Evolutionary conservation across 2,888 invertebrate species (phyloP).

Genomic region (Pristionchus maxplancki): DNA sequence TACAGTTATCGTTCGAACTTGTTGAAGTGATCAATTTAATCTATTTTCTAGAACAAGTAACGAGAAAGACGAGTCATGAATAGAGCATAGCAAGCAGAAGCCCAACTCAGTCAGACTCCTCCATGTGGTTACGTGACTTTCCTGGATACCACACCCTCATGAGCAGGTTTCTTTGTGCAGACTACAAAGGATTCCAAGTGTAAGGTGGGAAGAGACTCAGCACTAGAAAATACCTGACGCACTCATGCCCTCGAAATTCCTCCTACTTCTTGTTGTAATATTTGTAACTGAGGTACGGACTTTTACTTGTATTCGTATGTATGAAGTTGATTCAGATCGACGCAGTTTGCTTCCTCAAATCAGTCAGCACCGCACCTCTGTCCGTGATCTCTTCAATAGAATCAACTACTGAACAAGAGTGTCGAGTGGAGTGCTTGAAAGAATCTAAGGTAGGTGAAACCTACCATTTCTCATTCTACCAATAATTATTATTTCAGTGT

Average conservation of each 20-base stretch:
- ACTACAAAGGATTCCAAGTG: neutral
- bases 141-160: neutral
- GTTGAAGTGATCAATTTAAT: neutral
- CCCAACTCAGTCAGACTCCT: neutral
- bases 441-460: neutral
- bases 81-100: neutral
- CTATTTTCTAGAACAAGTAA: neutral
- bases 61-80: neutral
- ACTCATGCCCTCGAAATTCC: neutral
- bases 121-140: neutral
- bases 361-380: neutral
- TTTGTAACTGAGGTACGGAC: neutral
- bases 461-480: no score
- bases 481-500: no score
- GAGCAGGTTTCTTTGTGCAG: neutral
- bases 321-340: neutral
- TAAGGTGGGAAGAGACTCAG: neutral
- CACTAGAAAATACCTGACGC: neutral
- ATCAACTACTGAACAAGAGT: neutral
- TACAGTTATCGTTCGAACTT: neutral
- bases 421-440: neutral
- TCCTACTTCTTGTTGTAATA: neutral
- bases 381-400: neutral
- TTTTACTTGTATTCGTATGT: no score
- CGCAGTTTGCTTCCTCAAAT: neutral